Conservation (phyloP, 37 sponge, comb jelly and placozoan genomes). For the Halisarca cf. caerulea region DNA sequence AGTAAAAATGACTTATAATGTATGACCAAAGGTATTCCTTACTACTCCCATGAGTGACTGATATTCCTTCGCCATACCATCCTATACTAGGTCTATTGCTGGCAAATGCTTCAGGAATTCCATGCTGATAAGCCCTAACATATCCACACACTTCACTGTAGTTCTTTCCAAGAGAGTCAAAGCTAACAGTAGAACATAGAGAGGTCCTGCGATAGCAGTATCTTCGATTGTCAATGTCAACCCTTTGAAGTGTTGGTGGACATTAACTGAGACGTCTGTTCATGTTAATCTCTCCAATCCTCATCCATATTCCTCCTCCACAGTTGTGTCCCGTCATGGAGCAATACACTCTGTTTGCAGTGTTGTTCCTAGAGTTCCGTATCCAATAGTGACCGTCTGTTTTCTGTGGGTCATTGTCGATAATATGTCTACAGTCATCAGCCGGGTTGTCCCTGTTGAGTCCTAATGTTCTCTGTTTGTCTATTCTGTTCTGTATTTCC, state of each 20-base stretch:
- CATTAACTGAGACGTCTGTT: neutral
- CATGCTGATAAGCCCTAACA: constrained; percentile 10
- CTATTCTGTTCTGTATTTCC: too few species aligned
- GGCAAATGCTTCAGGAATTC: neutral
- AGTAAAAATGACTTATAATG: neutral
- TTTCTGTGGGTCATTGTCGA: neutral
- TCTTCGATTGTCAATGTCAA: neutral
- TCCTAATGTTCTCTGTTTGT: too few species aligned
- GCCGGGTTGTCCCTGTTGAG: neutral
- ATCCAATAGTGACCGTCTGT: neutral
- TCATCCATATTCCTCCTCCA: constrained; percentile 22
- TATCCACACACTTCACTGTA: constrained; percentile 13
- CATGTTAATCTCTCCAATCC: constrained; percentile 12
- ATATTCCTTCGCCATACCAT: constrained; percentile 7
- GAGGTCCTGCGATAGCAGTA: neutral
- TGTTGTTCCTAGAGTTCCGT: neutral
- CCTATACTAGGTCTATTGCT: neutral
- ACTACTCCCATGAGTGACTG: neutral
- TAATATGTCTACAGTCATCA: neutral
- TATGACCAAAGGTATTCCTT: neutral
- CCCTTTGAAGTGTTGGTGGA: neutral
- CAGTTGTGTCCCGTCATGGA: neutral
- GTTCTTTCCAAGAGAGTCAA: neutral
- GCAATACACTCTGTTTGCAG: too few species aligned
- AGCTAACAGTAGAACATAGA: neutral